Evolutionary conservation across 2,113 vertebrate species (phyloP), one percentile per base, ranked within the genome.

Genomic region (Muntiacus muntjak): DNA sequence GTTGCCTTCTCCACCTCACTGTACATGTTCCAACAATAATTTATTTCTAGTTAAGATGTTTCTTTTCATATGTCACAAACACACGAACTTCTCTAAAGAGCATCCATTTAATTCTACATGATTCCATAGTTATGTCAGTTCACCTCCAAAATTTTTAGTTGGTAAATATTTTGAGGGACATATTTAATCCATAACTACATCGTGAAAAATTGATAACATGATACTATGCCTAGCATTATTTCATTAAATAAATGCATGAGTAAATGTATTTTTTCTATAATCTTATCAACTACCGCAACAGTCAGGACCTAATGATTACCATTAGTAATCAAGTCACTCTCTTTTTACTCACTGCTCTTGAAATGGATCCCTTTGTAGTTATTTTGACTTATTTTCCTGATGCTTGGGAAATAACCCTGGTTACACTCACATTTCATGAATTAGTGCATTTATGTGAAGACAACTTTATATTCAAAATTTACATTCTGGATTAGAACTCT

Each of bases 381-480:
- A 90, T 89, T 92, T 93, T 95, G 79, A 93, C 10, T 93, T 93
- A 89, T 76, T 96, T 88, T 71, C 5, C 55, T 95, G 54, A 87
- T 23, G 33, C 36, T 93, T 95, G 23, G 52, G 79, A 92, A 92
- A 94, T 89, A 92, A 93, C 6, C 81, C 21, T 43, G 33, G 45
- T 54, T 62, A 85, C 8, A 62, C 3, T 28, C 11, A 58, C 19
- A 96, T 90, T 92, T 60, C 10, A 89, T 84, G 28, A 79, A 57
- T 89, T 30, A 84, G 40, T 87, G 2, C 21, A 55, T 82, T 88
- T 92, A 82, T 52, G 14, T 33, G 30, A 84, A 71, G 74, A 81
- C 43, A 57, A 57, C 4, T 95, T 89, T 86, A 92, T 89, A 81
- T 86, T 88, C 23, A 62, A 97, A 96, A 43, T 94, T 81, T 74